A percentile compares a stretch with the other conserved stretches of the same genome.
Conservation (phyloP, 2,888 invertebrate genomes). For the Strigamia crassipes region DNA sequence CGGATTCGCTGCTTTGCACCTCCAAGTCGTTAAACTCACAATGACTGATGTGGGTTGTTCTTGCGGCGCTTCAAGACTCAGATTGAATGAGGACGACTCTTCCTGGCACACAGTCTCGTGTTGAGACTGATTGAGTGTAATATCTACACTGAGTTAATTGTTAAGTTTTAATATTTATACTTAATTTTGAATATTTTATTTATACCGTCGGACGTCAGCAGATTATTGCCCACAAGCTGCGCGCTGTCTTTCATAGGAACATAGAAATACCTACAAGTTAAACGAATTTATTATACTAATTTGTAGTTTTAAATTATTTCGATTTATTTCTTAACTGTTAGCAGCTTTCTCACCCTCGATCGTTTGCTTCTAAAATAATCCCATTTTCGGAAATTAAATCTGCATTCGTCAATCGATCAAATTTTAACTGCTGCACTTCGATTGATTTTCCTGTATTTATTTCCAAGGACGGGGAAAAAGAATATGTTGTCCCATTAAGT, state of each 20-base stretch:
- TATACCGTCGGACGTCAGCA: not conserved
- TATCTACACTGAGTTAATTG: not conserved
- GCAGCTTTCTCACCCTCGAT: slow-evolving; percentile 17
- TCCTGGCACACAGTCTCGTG: not conserved
- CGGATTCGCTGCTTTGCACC: not conserved
- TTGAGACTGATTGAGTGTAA: not conserved
- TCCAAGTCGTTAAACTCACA: not conserved
- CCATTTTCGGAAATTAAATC: slow-evolving; percentile 9
- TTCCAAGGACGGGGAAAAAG: not conserved
- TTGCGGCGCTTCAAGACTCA: not conserved
- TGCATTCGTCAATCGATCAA: not conserved
- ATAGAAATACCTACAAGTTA: not conserved
- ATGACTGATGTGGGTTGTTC: not conserved
- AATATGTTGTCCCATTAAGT: slow-evolving; percentile 5
- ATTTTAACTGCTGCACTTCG: not conserved
- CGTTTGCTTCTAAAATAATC: slow-evolving; percentile 4
- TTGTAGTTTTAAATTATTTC: not conserved
- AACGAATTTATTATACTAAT: not conserved
- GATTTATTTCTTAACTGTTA: not conserved
- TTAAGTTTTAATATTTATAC: not conserved
- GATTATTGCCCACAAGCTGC: not conserved
- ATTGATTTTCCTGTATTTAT: not conserved
- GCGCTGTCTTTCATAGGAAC: not conserved
- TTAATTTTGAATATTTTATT: not conserved
- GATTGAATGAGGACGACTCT: not conserved